These are phyloP conservation scores for Ormyrus nitidulus DNA, from an alignment of 2,888 invertebrate genomes.

Conservation along the genomic window DNA sequence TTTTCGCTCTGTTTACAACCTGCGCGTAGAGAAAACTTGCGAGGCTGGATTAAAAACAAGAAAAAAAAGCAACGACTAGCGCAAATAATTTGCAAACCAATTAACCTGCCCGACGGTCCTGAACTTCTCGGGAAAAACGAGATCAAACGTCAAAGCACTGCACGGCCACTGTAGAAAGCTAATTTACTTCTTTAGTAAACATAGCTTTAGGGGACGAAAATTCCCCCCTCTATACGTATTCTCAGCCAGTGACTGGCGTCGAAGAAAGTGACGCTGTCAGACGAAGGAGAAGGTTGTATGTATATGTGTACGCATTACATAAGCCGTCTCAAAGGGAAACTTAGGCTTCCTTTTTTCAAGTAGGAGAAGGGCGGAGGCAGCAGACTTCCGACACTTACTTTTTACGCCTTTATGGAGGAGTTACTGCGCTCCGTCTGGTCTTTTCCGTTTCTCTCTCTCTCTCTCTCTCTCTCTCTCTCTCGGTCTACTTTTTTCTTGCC, in stretches of 20 bases:
- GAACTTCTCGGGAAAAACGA: conserved; percentile 2
- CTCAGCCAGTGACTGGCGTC: too few relatives aligned
- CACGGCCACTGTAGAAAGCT: conserved; percentile 49
- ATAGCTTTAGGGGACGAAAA: conserved; percentile 46
- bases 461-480: neutral
- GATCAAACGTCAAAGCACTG: conserved; percentile 53
- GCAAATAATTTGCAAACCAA: too few relatives aligned
- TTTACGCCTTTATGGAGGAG: conserved; percentile 31
- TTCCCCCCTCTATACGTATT: conserved; percentile 1
- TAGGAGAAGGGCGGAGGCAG: neutral
- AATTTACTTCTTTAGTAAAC: conserved; percentile 55
- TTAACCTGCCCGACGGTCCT: too few relatives aligned
- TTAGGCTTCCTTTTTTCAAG: conserved; percentile 1
- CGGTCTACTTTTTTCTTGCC: conserved; percentile 8
- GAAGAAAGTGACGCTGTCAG: too few relatives aligned
- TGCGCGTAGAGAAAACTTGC: too few relatives aligned
- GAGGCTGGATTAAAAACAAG: too few relatives aligned
- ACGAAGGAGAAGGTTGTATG: neutral
- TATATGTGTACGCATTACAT: conserved; percentile 6
- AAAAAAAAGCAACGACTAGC: too few relatives aligned
- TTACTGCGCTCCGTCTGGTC: neutral
- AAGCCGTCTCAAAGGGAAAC: conserved; percentile 48
- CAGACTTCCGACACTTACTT: conserved; percentile 47
- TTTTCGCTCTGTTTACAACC: too few relatives aligned
- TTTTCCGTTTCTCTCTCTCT: neutral